Evolutionary conservation across 1,140 invertebrate species (phyloP).

Genomic region (Ephestia elutella): DNA sequence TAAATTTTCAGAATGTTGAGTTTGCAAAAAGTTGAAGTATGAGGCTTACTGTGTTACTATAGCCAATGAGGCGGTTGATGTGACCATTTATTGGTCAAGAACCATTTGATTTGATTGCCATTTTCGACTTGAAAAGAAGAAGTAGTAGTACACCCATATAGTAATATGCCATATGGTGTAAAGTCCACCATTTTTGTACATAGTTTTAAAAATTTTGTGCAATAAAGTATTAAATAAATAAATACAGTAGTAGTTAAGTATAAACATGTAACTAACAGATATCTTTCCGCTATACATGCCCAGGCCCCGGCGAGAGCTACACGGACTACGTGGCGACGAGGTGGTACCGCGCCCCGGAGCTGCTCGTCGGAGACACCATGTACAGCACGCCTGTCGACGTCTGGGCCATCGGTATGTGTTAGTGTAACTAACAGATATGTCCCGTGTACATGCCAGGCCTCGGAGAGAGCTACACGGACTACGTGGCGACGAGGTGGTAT

Average conservation of each 20-base stretch:
- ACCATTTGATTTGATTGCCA: too few species aligned
- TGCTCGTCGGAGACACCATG: conserved; percentile 97
- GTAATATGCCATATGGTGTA: too few species aligned
- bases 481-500: conserved; percentile 99
- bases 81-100: too few species aligned
- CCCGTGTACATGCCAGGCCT: conserved; percentile 76
- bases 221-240: too few species aligned
- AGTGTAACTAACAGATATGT: conserved; percentile 27
- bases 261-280: conserved; percentile 25
- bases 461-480: conserved; percentile 99
- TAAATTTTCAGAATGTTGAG: too few species aligned
- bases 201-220: too few species aligned
- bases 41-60: too few species aligned
- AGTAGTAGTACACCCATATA: too few species aligned
- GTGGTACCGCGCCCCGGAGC: conserved; percentile 98
- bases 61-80: too few species aligned
- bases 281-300: conserved; percentile 37
- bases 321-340: conserved; percentile 99
- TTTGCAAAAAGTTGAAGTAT: too few species aligned
- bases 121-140: too few species aligned
- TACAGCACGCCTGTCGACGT: conserved; percentile 98
- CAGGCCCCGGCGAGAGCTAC: conserved; percentile 95
- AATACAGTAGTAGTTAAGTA: not conserved
- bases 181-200: too few species aligned
- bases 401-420: conserved; percentile 88